Evolutionary conservation across 2,888 invertebrate species (phyloP).

Genomic region (Spodoptera exigua): DNA sequence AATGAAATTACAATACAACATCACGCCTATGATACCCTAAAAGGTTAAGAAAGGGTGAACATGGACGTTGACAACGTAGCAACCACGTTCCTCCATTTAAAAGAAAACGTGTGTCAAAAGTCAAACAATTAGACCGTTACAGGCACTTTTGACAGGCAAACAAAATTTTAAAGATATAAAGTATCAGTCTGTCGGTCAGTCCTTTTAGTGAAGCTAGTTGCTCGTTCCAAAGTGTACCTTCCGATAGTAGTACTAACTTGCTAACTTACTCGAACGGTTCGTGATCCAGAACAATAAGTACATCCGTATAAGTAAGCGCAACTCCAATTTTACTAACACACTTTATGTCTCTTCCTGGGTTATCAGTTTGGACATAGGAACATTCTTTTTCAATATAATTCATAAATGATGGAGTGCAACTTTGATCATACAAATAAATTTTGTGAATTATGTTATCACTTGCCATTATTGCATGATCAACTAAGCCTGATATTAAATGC

Average conservation of each 20-base stretch:
- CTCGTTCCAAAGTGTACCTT: too few species aligned
- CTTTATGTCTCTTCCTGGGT: slow-evolving; percentile 75
- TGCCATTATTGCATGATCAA: slow-evolving; percentile 64
- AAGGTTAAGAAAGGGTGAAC: too few species aligned
- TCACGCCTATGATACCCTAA: too few species aligned
- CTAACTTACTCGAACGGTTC: slow-evolving; percentile 74
- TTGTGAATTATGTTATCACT: slow-evolving; percentile 69
- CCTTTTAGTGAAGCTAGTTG: too few species aligned
- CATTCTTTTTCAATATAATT: slow-evolving; percentile 76
- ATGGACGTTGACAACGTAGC: too few species aligned
- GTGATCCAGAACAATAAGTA: slow-evolving; percentile 87
- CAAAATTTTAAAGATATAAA: too few species aligned
- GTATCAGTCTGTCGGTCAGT: too few species aligned
- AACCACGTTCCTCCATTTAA: too few species aligned
- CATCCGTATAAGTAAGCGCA: slow-evolving; percentile 83
- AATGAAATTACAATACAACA: too few species aligned
- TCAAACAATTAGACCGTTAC: too few species aligned
- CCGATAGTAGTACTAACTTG: background rate
- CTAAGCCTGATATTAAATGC: slow-evolving; percentile 76
- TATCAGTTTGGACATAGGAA: slow-evolving; percentile 68
- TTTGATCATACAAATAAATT: slow-evolving; percentile 76
- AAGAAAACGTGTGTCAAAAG: too few species aligned
- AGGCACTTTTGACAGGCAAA: too few species aligned
- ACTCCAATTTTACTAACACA: slow-evolving; percentile 80
- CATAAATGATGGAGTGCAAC: slow-evolving; percentile 70